Percentiles rank a stretch among this genome's conserved stretches.
Evolutionary conservation across 2,113 vertebrate genomes (phyloP).

Genomic region (Hoplias malabaricus): DNA sequence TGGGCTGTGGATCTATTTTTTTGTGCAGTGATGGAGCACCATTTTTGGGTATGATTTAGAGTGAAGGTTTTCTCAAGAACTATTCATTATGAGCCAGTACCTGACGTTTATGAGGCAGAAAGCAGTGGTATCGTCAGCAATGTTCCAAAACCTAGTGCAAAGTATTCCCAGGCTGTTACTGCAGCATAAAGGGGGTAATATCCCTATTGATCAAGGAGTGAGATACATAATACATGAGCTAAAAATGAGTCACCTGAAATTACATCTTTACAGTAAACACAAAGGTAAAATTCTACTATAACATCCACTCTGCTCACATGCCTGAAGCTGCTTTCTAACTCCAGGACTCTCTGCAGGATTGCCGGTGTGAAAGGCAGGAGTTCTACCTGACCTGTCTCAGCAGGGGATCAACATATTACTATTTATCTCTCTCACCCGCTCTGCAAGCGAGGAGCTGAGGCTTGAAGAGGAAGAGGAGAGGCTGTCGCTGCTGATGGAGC

Average conservation of each 20-base stretch:
- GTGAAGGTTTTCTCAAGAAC: too few relatives aligned
- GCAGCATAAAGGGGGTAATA: too few relatives aligned
- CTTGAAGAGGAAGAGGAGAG: not conserved
- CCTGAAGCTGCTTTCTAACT: not conserved
- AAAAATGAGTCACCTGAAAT: not conserved
- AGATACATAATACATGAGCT: not conserved
- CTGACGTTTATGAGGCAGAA: too few relatives aligned
- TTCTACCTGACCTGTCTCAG: not conserved
- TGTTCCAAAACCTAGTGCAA: too few relatives aligned
- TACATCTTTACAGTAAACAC: not conserved
- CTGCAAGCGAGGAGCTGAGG: not conserved
- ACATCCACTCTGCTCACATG: not conserved
- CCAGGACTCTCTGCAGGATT: not conserved
- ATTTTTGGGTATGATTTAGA: too few relatives aligned
- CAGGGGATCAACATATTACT: not conserved
- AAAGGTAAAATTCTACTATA: not conserved
- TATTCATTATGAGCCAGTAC: too few relatives aligned
- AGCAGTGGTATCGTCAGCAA: too few relatives aligned
- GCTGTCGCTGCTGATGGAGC: not conserved
- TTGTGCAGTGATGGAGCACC: too few relatives aligned
- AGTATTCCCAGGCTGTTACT: too few relatives aligned
- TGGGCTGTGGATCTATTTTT: too few relatives aligned
- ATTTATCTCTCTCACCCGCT: not conserved
- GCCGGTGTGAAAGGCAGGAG: not conserved
- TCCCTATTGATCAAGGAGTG: too few relatives aligned